Conservation (phyloP, 2,797 vertebrate species). For the Poliocrania exsul region DNA sequence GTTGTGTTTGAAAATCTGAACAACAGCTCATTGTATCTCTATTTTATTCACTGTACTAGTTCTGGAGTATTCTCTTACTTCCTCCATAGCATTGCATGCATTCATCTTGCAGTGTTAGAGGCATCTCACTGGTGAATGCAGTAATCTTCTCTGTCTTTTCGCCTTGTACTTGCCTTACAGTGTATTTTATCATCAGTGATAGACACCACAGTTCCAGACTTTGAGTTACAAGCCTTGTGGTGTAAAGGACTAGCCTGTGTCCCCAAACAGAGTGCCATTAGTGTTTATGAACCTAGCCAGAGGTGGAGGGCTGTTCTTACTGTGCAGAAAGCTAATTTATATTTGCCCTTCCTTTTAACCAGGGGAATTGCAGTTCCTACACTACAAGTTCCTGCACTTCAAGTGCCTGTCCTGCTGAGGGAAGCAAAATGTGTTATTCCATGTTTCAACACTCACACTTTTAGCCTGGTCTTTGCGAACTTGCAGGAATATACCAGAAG, state of each 20-base stretch:
- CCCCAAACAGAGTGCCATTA: not conserved
- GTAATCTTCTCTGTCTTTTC: not conserved
- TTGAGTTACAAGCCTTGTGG: not conserved
- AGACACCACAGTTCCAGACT: not conserved
- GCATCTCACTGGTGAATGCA: not conserved
- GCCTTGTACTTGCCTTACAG: not conserved
- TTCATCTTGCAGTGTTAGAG: not conserved
- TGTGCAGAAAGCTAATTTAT: constrained; percentile 65
- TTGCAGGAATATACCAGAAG: not conserved
- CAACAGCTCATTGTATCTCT: constrained; percentile 18
- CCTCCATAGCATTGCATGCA: not conserved
- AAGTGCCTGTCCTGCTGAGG: not conserved
- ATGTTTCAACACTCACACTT: not conserved
- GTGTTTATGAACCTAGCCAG: constrained; percentile 59
- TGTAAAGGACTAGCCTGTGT: not conserved
- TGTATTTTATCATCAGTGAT: not conserved
- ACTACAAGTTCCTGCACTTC: not conserved
- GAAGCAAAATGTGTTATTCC: not conserved
- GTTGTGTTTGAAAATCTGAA: constrained; percentile 38
- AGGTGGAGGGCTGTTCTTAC: not conserved
- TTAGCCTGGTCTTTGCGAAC: not conserved
- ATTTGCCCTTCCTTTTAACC: constrained; percentile 60
- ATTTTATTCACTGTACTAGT: not conserved
- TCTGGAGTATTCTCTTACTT: constrained; percentile 25
- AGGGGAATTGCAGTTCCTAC: not conserved